These are phyloP conservation scores for Echinops telfairi DNA, from an alignment of 2,113 vertebrate genomes.

Conservation along the genomic window DNA sequence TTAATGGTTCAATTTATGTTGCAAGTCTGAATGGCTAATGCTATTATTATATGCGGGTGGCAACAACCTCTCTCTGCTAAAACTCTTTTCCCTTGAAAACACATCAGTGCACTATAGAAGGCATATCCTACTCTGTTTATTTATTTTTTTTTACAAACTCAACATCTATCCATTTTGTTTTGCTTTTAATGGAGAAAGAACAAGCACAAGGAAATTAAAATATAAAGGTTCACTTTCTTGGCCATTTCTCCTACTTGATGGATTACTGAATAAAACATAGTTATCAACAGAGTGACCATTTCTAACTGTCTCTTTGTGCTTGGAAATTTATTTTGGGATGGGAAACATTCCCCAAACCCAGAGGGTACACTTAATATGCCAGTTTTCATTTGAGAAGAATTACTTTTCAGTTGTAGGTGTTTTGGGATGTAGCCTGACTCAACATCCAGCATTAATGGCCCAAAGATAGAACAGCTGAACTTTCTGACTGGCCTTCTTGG, in stretches of 20 bases:
- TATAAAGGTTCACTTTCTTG: slow-evolving; percentile 46
- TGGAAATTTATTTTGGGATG: slow-evolving; percentile 76
- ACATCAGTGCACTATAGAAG: slow-evolving; percentile 35
- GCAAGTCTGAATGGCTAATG: slow-evolving; percentile 78
- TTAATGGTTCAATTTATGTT: slow-evolving; percentile 82
- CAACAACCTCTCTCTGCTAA: slow-evolving; percentile 69
- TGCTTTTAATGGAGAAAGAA: neutral
- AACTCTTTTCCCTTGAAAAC: slow-evolving; percentile 79
- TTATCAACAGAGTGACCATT: slow-evolving; percentile 78
- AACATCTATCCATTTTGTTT: slow-evolving; percentile 11
- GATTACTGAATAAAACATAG: slow-evolving; percentile 70
- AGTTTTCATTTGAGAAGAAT: slow-evolving; percentile 84
- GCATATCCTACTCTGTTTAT: slow-evolving; percentile 52
- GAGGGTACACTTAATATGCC: slow-evolving; percentile 83
- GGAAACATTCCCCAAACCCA: slow-evolving; percentile 85
- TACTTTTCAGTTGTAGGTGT: slow-evolving; percentile 83
- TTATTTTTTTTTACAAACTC: slow-evolving; percentile 67
- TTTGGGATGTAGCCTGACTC: slow-evolving; percentile 83
- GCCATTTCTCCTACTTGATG: slow-evolving; percentile 69
- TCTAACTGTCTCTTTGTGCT: slow-evolving; percentile 70
- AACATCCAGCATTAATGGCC: slow-evolving; percentile 83
- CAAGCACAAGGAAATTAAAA: slow-evolving; percentile 69
- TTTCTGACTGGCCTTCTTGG: slow-evolving; percentile 76
- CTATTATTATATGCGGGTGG: slow-evolving; percentile 73
- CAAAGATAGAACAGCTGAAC: slow-evolving; percentile 84